Conservation (phyloP, 2,113 vertebrate genomes). For the Cryptomyrus ogoouensis region DNA sequence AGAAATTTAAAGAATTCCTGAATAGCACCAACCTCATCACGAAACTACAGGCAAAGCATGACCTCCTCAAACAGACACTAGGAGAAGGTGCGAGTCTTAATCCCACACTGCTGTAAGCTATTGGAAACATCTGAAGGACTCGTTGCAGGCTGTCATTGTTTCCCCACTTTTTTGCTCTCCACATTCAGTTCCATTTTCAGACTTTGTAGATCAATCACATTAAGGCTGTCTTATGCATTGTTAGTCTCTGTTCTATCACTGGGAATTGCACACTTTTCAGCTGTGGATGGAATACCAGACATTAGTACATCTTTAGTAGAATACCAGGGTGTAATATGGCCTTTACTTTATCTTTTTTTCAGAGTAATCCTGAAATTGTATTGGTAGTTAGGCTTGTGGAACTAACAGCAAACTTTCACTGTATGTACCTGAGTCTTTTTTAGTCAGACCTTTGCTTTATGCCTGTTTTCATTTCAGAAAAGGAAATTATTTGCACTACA, state of each 20-base stretch:
- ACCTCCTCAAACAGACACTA: slow-evolving; percentile 91
- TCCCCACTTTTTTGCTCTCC: neutral
- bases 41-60: slow-evolving; percentile 95
- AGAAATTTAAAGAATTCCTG: slow-evolving; percentile 98
- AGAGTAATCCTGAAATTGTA: neutral
- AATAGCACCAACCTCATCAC: slow-evolving; percentile 97
- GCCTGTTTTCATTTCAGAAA: neutral
- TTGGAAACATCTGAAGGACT: neutral
- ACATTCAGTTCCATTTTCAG: neutral
- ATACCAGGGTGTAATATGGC: neutral
- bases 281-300: neutral
- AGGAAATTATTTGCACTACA: neutral
- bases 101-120: neutral
- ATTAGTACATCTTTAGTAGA: neutral
- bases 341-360: neutral
- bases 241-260: neutral
- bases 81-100: slow-evolving; percentile 80
- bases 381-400: neutral
- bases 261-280: neutral
- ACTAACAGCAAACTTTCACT: neutral
- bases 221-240: neutral
- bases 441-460: neutral
- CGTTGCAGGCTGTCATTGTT: neutral
- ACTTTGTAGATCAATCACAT: neutral
- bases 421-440: neutral